Evolutionary conservation across 1,140 invertebrate genomes (phyloP), one percentile per base, ranked within the genome.

Genomic region (Gonioctena quinquepunctata): DNA sequence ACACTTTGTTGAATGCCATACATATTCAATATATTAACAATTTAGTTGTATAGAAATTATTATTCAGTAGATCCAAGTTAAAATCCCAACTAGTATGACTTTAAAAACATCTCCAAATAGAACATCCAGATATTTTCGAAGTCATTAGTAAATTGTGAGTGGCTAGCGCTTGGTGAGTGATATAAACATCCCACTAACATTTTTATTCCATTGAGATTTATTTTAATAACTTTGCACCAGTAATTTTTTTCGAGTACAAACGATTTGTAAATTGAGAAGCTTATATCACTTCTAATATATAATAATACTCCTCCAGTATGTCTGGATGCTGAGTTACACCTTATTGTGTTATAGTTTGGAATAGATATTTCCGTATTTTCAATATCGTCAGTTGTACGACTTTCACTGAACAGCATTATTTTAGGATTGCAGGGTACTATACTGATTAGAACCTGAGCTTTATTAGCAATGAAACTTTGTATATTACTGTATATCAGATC

Each of bases 271-370:
- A 52, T 16, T 52, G 8, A 13, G 16, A 13, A 52, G 16, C 8
- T 13, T 7, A 52, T 52, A 52, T 52, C 50, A 8, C 16, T 6
- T 16, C 50, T 52, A 13, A 52, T 52, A 52, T 52, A 52, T 52
- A 52, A 52, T 16, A 52, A 52, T 52, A 52, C 49, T 21, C 49
- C 49, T 52, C 49, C 49, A 52, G 49, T 52, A 52, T 52, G 49
- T 6, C 49, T 6, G 6, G 49, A 52, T 1, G 6, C n/a, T 52
- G 49, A 52, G n/a, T 52, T 16, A 52, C 49, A 52, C n/a, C 49
- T 52, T 16, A 11, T 16, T 52, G n/a, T n/a, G n/a, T n/a, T n/a
- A n/a, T 52, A 52, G n/a, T 52, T 52, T 6, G 49, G 6, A 52
- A 52, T 6, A 52, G 6, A 11, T 6, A 52, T 52, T 52, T 52